Evolutionary conservation across 1,140 invertebrate genomes (phyloP).

Genomic region (Acyrthosiphon pisum): DNA sequence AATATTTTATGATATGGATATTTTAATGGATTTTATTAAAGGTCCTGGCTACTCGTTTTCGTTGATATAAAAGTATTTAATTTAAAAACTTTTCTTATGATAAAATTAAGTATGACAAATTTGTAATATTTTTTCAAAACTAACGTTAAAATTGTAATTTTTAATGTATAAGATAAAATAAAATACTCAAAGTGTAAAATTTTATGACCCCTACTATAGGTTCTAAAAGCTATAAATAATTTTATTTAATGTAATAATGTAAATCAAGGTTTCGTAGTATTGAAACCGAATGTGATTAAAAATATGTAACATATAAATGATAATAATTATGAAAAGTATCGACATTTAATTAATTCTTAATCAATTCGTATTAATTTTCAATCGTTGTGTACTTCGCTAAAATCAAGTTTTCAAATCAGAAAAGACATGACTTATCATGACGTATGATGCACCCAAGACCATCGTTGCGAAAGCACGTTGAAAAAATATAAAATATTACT

Average conservation of each 20-base stretch:
- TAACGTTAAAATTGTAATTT: neutral
- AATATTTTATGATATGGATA: too few relatives aligned
- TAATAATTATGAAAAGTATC: too few relatives aligned
- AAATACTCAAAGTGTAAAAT: neutral
- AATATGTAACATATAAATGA: too few relatives aligned
- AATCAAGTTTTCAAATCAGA: neutral
- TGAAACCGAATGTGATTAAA: neutral
- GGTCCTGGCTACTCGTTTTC: too few relatives aligned
- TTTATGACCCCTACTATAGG: neutral
- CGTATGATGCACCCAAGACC: neutral
- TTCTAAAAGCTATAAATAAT: neutral
- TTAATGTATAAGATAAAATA: neutral
- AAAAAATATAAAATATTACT: neutral
- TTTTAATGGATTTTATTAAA: too few relatives aligned
- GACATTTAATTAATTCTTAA: neutral
- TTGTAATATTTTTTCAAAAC: neutral
- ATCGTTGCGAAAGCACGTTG: neutral
- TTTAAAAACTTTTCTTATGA: neutral
- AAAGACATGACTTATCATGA: neutral
- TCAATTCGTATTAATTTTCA: neutral
- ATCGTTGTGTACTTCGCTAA: neutral
- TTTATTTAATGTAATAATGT: neutral
- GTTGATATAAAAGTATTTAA: too few relatives aligned
- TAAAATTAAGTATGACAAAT: neutral
- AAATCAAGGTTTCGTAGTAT: neutral